phyloP scores from a whole-genome alignment of 2,797 vertebrate species.

The Caiman crocodilus region DNA sequence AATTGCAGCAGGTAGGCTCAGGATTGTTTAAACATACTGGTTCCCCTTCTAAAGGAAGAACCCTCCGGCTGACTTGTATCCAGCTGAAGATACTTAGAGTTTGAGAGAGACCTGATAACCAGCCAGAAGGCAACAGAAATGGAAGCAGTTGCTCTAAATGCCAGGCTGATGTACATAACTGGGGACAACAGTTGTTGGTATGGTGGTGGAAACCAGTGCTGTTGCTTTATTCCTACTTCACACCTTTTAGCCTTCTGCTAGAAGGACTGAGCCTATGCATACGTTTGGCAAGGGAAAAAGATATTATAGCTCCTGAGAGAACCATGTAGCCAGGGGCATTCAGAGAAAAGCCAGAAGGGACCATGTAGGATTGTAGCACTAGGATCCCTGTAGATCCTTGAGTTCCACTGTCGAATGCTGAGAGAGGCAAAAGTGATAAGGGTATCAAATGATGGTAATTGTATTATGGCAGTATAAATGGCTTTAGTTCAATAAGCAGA shows the following conservation, averaged over 20 bases:
- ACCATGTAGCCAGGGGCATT: background rate
- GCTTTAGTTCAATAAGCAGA: no score
- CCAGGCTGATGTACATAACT: background rate
- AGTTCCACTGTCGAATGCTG: no score
- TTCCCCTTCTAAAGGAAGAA: background rate
- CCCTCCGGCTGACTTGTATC: background rate
- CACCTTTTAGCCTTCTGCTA: background rate
- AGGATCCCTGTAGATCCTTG: no score
- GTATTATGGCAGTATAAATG: no score
- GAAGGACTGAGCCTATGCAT: background rate
- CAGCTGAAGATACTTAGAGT: background rate
- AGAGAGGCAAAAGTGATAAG: no score
- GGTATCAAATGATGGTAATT: no score
- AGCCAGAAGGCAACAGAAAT: background rate
- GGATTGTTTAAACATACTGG: background rate
- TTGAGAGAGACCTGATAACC: background rate
- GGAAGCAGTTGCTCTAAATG: background rate
- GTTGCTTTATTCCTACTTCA: background rate
- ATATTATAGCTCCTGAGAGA: slow-evolving; percentile 4
- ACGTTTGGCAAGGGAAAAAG: background rate
- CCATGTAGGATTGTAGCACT: no score
- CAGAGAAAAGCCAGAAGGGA: no score
- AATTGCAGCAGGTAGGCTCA: background rate
- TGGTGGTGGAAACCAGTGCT: background rate
- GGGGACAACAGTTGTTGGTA: background rate